These are phyloP conservation scores for Sinocyclocheilus maitianheensis DNA, from an alignment of 2,113 vertebrate species.

Conservation along the genomic window DNA sequence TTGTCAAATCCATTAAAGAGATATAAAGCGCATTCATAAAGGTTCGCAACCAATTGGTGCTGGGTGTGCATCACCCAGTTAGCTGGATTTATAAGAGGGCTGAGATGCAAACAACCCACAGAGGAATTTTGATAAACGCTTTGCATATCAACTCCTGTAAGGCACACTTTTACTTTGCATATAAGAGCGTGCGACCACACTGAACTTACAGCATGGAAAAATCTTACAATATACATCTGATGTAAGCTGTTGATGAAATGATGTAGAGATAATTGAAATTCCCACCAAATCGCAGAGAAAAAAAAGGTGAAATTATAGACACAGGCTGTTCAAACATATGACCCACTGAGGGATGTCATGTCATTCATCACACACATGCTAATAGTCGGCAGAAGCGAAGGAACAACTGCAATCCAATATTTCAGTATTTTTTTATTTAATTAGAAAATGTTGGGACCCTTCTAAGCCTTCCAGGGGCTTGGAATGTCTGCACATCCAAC, in stretches of 20 bases:
- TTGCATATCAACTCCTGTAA: neutral
- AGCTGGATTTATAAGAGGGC: slow-evolving; percentile 22
- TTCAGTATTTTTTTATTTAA: no score
- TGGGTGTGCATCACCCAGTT: neutral
- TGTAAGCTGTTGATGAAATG: no score
- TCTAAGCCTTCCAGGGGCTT: neutral
- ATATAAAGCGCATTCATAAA: slow-evolving; percentile 19
- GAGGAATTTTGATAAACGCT: slow-evolving; percentile 8
- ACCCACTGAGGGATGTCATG: slow-evolving; percentile 8
- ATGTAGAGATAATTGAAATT: slow-evolving; percentile 25
- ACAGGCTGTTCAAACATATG: slow-evolving; percentile 38
- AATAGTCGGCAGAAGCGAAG: slow-evolving; percentile 9
- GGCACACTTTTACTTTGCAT: neutral
- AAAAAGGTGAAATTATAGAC: slow-evolving; percentile 20
- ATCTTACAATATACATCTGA: neutral
- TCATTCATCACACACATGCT: slow-evolving; percentile 39
- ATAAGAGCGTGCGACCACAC: neutral
- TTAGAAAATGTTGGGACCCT: neutral
- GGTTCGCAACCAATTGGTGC: slow-evolving; percentile 11
- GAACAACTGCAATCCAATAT: slow-evolving; percentile 3
- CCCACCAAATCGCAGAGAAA: slow-evolving; percentile 5
- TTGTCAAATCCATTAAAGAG: slow-evolving; percentile 38
- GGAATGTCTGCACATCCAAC: neutral
- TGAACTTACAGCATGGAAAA: neutral
- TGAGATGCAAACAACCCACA: slow-evolving; percentile 12